Evolutionary conservation across 2,797 vertebrate genomes (phyloP).

Genomic region (Dendrocincla tyrannina): DNA sequence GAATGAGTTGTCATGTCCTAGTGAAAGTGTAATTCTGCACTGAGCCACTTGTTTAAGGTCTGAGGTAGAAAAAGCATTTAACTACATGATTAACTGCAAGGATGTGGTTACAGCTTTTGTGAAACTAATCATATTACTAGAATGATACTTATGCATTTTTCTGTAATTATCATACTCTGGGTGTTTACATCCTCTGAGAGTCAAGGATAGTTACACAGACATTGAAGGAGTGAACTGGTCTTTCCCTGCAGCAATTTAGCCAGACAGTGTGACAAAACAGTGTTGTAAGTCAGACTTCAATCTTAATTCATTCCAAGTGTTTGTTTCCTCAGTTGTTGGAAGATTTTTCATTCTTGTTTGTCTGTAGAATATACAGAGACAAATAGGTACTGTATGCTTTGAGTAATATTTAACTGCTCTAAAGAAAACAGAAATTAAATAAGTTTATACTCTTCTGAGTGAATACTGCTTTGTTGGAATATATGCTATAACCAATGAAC

Average conservation of each 20-base stretch:
- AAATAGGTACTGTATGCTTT: background rate
- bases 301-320: background rate
- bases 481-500: rapidly evolving
- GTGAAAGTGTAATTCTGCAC: background rate
- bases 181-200: background rate
- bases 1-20: background rate
- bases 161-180: background rate
- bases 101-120: background rate
- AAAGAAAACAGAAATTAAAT: background rate
- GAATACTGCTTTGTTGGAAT: background rate
- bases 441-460: background rate
- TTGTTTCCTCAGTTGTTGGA: background rate
- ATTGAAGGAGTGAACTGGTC: background rate
- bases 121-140: background rate
- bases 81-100: background rate
- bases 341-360: background rate
- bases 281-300: background rate
- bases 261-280: background rate
- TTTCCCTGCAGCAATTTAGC: background rate
- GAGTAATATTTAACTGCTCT: background rate
- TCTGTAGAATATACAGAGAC: background rate
- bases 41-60: background rate
- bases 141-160: background rate
- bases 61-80: background rate
- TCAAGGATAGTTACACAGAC: background rate